Evolutionary conservation across 2,797 vertebrate genomes (phyloP).

Genomic region (Phataginus tricuspis): DNA sequence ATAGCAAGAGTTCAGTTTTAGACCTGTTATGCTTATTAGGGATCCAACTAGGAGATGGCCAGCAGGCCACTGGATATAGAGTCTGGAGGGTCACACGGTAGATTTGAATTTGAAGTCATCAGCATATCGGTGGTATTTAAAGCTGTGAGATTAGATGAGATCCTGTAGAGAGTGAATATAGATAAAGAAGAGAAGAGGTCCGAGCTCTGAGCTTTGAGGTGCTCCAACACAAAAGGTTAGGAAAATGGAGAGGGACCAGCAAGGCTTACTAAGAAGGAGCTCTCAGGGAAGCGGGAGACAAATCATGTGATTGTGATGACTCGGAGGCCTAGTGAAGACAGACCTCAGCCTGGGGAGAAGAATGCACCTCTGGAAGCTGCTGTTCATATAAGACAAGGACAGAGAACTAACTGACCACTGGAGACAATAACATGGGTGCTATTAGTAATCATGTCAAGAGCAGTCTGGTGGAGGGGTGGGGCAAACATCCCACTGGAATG

Average conservation of each 20-base stretch:
- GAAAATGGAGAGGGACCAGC: background rate
- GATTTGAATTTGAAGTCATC: background rate
- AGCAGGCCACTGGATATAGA: background rate
- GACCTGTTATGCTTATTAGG: background rate
- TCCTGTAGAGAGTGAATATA: background rate
- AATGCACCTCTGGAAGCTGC: background rate
- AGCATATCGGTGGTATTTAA: background rate
- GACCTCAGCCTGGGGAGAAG: background rate
- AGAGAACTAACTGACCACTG: background rate
- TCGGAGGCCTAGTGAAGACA: background rate
- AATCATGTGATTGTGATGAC: background rate
- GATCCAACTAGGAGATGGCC: background rate
- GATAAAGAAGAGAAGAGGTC: background rate
- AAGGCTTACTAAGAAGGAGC: background rate
- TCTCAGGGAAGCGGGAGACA: background rate
- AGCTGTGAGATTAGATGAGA: background rate
- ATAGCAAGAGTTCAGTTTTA: background rate
- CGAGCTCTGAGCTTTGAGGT: background rate
- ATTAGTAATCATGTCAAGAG: background rate
- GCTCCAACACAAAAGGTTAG: background rate
- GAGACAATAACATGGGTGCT: background rate
- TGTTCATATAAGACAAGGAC: background rate
- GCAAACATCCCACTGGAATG: background rate
- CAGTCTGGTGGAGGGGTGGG: background rate
- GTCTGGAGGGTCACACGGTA: background rate